These are phyloP conservation scores for Dendrocincla fuliginosa DNA, from an alignment of 2,797 vertebrate genomes.

Conservation along the genomic window DNA sequence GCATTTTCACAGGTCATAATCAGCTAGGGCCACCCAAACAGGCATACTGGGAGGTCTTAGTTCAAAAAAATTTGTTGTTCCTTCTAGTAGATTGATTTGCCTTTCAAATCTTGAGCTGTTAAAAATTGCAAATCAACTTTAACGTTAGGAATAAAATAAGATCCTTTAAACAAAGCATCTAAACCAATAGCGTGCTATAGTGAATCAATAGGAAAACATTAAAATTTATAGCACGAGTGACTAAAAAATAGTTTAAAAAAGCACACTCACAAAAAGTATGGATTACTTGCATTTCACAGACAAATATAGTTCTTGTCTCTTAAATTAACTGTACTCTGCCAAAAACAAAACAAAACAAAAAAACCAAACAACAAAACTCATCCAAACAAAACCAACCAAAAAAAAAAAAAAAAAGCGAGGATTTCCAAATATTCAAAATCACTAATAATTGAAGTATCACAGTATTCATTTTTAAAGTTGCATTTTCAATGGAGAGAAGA, in stretches of 20 bases:
- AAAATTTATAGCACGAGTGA: neutral
- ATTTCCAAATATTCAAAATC: neutral
- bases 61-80: neutral
- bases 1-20: conserved; percentile 1
- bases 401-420: neutral
- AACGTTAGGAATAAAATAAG: neutral
- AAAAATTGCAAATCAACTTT: neutral
- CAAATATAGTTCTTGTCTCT: neutral
- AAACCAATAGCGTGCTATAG: neutral
- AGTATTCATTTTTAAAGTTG: neutral
- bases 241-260: neutral
- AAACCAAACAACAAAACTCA: no score
- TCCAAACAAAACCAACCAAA: no score
- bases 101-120: neutral
- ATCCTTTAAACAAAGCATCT: neutral
- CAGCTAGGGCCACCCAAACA: conserved; percentile 15
- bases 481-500: neutral
- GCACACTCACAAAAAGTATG: neutral
- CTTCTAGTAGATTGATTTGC: neutral
- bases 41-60: neutral
- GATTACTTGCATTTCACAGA: neutral
- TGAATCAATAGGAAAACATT: neutral
- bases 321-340: neutral
- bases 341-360: neutral
- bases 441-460: neutral